phyloP scores from a whole-genome alignment of 2,797 vertebrate species.

The Echiichthys vipera region DNA sequence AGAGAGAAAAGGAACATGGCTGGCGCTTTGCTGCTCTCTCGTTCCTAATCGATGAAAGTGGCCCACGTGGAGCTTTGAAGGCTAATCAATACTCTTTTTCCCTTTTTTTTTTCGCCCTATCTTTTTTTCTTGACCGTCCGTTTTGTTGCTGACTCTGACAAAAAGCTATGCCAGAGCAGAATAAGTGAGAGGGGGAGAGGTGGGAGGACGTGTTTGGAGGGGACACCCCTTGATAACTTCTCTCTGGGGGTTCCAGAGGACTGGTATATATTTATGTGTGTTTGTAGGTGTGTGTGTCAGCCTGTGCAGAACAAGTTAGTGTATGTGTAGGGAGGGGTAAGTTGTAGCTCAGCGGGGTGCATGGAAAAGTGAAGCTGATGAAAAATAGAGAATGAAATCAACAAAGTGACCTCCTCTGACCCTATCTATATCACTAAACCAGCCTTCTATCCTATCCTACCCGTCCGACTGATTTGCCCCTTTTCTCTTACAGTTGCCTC shows the following conservation, averaged over 20 bases:
- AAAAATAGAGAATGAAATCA: constrained; percentile 67
- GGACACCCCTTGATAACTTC: constrained; percentile 72
- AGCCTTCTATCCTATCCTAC: constrained; percentile 34
- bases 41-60: constrained; percentile 85
- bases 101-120: constrained; percentile 40
- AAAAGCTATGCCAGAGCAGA: constrained; percentile 76
- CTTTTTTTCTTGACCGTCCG: constrained; percentile 78
- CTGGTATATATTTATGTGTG: constrained; percentile 38
- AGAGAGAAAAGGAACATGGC: constrained; percentile 65
- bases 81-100: constrained; percentile 86
- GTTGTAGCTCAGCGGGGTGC: constrained; percentile 10
- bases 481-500: constrained; percentile 53
- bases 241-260: constrained; percentile 61
- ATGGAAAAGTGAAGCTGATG: constrained; percentile 59
- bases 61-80: constrained; percentile 86
- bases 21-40: constrained; percentile 77
- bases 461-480: constrained; percentile 63
- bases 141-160: constrained; percentile 89
- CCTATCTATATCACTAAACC: constrained; percentile 69
- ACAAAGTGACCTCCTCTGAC: constrained; percentile 62
- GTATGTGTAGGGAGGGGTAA: not conserved
- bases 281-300: constrained; percentile 15
- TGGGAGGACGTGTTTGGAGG: constrained; percentile 43
- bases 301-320: constrained; percentile 16
- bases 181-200: constrained; percentile 43